Conservation (phyloP, 2,113 vertebrate genomes). For the Paraplagusia blochii region DNA sequence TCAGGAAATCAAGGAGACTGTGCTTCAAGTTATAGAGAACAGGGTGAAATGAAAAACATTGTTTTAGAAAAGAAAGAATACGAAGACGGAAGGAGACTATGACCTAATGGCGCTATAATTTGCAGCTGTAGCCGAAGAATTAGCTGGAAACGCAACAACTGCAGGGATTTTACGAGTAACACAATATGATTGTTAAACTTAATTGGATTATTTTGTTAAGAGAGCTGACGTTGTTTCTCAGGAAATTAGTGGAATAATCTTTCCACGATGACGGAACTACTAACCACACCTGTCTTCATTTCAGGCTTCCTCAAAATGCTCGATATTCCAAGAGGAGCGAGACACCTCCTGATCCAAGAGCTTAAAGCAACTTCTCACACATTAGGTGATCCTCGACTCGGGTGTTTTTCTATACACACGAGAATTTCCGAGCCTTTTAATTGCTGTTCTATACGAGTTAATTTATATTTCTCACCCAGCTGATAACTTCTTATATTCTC, state of each 20-base stretch:
- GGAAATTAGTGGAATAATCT: slow-evolving; percentile 23
- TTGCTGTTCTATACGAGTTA: background rate
- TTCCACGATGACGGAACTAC: slow-evolving; percentile 16
- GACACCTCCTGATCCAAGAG: slow-evolving; percentile 93
- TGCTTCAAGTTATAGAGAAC: too few species aligned
- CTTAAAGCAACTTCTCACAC: slow-evolving; percentile 81
- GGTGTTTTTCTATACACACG: background rate
- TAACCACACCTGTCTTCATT: slow-evolving; percentile 40
- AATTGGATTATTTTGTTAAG: slow-evolving; percentile 21
- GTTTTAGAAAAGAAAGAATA: too few species aligned
- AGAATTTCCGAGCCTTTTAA: background rate
- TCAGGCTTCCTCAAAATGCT: slow-evolving; percentile 92
- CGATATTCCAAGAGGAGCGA: slow-evolving; percentile 90
- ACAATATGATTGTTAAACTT: slow-evolving; percentile 6
- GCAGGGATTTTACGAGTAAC: slow-evolving; percentile 6
- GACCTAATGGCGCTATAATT: slow-evolving; percentile 2
- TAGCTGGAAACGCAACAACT: background rate
- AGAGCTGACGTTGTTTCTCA: slow-evolving; percentile 14
- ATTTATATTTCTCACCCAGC: background rate
- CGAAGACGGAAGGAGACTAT: slow-evolving; percentile 6
- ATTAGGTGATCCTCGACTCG: slow-evolving; percentile 78
- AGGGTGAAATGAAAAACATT: too few species aligned
- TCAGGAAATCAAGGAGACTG: too few species aligned
- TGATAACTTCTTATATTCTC: background rate
- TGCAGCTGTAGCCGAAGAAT: background rate